phyloP scores from a whole-genome alignment of 2,113 vertebrate genomes.

The Gambusia holbrooki region DNA sequence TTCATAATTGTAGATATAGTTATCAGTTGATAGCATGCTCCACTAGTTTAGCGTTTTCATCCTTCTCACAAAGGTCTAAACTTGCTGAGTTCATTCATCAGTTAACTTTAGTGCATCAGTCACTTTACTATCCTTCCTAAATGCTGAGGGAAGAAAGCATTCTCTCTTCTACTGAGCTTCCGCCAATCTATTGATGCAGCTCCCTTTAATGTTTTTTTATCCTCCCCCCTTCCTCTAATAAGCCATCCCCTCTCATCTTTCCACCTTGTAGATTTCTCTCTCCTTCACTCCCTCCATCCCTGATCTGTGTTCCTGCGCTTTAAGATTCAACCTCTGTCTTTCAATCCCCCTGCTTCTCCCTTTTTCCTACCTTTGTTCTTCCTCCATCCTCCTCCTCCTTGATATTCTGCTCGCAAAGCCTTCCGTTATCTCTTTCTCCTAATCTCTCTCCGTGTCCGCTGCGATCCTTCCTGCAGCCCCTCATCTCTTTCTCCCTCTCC shows the following conservation, averaged over 20 bases:
- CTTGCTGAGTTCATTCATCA: not conserved
- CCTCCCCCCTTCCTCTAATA: slow-evolving; percentile 4
- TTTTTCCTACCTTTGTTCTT: slow-evolving; percentile 48
- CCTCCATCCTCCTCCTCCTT: slow-evolving; percentile 54
- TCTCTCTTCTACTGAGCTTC: not conserved
- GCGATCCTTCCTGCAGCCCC: slow-evolving; percentile 25
- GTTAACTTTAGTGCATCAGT: not conserved
- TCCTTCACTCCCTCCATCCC: slow-evolving; percentile 10
- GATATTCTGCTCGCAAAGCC: slow-evolving; percentile 64
- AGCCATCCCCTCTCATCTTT: slow-evolving; percentile 7
- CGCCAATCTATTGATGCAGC: not conserved
- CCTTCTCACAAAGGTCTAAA: not conserved
- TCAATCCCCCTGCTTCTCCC: slow-evolving; percentile 21
- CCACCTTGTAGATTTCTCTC: slow-evolving; percentile 15
- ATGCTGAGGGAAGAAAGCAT: slow-evolving; percentile 21
- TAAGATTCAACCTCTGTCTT: slow-evolving; percentile 66
- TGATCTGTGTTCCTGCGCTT: slow-evolving; percentile 50
- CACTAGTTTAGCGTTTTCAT: not conserved
- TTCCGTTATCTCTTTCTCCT: slow-evolving; percentile 63
- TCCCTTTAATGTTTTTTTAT: not conserved
- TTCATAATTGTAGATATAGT: too few relatives aligned
- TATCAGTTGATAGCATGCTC: too few relatives aligned
- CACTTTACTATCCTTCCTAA: slow-evolving; percentile 1
- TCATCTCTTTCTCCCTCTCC: slow-evolving; percentile 18
- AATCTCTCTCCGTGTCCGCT: slow-evolving; percentile 62